Percentiles rank a stretch among this genome's conserved stretches.
Evolutionary conservation across 2,113 vertebrate genomes (phyloP).

Genomic region (Carettochelys insculpta): DNA sequence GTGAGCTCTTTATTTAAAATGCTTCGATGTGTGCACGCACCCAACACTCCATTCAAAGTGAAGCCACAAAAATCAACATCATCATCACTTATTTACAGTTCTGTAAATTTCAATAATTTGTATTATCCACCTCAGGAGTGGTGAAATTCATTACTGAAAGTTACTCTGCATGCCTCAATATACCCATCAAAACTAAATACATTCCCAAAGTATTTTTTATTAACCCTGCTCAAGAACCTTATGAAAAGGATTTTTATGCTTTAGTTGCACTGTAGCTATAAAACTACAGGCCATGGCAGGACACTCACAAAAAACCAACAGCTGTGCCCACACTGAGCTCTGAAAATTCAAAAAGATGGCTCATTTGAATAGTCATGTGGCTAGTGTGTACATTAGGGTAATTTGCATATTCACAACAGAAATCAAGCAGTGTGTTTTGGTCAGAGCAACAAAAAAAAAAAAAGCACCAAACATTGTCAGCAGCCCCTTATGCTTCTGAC

Average conservation of each 20-base stretch:
- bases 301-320: neutral
- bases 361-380: too few relatives aligned
- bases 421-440: too few relatives aligned
- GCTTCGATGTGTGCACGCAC: neutral
- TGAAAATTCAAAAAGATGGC: too few relatives aligned
- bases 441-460: too few relatives aligned
- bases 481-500: too few relatives aligned
- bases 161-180: neutral
- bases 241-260: neutral
- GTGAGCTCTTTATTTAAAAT: neutral
- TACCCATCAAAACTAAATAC: neutral
- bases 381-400: too few relatives aligned
- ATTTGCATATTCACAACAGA: too few relatives aligned
- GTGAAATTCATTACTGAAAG: neutral
- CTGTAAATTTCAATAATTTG: neutral
- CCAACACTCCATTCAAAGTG: neutral
- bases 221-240: neutral
- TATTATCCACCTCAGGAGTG: neutral
- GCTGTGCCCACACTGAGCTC: too few relatives aligned
- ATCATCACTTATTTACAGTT: neutral
- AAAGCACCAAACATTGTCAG: too few relatives aligned
- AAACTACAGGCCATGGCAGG: neutral
- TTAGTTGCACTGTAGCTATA: neutral
- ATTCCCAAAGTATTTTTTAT: neutral
- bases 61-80: neutral